Conservation (phyloP, 2,113 vertebrate species). For the Chunga burmeisteri region DNA sequence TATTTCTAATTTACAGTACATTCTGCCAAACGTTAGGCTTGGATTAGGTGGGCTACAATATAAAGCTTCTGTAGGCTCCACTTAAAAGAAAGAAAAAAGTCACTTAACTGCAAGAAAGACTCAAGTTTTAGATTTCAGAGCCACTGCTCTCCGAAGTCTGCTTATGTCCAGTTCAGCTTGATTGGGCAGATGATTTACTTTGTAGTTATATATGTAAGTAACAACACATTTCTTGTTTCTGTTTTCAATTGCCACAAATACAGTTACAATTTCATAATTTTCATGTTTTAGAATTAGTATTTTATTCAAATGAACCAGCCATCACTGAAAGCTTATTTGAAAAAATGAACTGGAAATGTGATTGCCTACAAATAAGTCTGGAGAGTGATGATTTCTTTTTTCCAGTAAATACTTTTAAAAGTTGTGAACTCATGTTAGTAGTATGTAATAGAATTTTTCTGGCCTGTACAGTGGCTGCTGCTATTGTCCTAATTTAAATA, state of each 20-base stretch:
- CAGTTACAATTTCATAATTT: background rate
- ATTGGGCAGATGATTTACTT: background rate
- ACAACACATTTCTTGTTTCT: background rate
- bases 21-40: background rate
- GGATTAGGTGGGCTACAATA: background rate
- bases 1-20: background rate
- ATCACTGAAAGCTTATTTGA: background rate
- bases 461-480: background rate
- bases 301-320: background rate
- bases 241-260: background rate
- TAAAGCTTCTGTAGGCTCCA: background rate
- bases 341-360: background rate
- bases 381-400: background rate
- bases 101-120: background rate
- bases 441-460: background rate
- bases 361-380: background rate
- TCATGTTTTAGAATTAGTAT: background rate
- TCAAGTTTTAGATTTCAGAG: background rate
- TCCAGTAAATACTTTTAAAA: background rate
- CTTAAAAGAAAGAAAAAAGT: background rate
- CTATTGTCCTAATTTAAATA: background rate
- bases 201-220: background rate
- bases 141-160: background rate
- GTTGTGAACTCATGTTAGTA: accelerated
- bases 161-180: background rate